Evolutionary conservation across 2,797 vertebrate genomes (phyloP).

Genomic region (Iguana delicatissima): DNA sequence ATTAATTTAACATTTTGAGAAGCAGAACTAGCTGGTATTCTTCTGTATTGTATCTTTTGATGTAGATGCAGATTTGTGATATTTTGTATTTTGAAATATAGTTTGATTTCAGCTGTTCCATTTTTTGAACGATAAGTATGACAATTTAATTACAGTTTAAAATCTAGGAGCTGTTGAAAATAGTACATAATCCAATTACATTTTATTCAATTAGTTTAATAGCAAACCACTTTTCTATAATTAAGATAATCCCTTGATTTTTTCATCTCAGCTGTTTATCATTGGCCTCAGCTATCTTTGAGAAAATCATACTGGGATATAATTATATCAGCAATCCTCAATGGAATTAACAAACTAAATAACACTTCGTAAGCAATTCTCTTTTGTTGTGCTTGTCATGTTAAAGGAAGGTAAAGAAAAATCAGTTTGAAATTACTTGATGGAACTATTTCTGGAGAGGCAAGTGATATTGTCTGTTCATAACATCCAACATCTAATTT

Average conservation of each 20-base stretch:
- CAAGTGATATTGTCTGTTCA: not conserved
- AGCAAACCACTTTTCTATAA: conserved; percentile 77
- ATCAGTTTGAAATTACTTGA: conserved; percentile 19
- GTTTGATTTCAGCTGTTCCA: conserved; percentile 57
- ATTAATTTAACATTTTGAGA: conserved; percentile 42
- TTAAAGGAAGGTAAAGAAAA: conserved; percentile 41
- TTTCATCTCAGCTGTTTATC: conserved; percentile 73
- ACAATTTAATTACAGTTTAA: conserved; percentile 82
- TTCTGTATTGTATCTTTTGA: conserved; percentile 26
- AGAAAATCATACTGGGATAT: conserved; percentile 73
- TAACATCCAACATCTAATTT: conserved; percentile 26
- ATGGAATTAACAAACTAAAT: conserved; percentile 70
- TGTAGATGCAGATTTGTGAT: conserved; percentile 38
- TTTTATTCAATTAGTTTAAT: conserved; percentile 80
- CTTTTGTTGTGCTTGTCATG: conserved; percentile 31
- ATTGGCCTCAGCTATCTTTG: conserved; percentile 72
- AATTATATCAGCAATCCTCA: conserved; percentile 72
- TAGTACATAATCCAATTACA: conserved; percentile 80
- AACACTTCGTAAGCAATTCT: conserved; percentile 58
- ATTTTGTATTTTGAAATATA: conserved; percentile 67
- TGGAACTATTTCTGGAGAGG: conserved; percentile 24
- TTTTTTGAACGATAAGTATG: conserved; percentile 70
- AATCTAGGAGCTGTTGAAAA: conserved; percentile 73
- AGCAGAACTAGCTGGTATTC: conserved; percentile 47
- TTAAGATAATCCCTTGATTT: conserved; percentile 78